phyloP scores from a whole-genome alignment of 23 tunicate genomes.

The Styela plicata region DNA sequence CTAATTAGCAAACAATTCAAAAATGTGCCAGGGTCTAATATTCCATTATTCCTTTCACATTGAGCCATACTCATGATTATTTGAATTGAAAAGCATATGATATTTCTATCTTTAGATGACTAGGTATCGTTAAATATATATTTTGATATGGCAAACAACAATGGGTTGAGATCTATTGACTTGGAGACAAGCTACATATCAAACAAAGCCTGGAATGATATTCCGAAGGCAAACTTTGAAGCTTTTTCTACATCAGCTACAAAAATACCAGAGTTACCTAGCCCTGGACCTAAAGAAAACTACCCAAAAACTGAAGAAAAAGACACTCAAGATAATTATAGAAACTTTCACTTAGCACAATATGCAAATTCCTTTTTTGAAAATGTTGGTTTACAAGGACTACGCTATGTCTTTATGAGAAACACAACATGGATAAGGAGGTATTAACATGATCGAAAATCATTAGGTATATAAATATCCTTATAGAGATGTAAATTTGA shows the following conservation, averaged over 20 bases:
- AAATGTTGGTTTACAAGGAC: slow-evolving; percentile 67
- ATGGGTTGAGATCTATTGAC: not conserved
- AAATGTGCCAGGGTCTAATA: too few species aligned
- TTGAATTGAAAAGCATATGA: too few species aligned
- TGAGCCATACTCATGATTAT: too few species aligned
- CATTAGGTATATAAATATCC: too few species aligned
- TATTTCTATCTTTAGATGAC: too few species aligned
- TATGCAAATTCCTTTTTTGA: slow-evolving; percentile 34
- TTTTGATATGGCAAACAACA: too few species aligned
- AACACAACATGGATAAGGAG: slow-evolving; percentile 38
- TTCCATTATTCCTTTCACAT: too few species aligned
- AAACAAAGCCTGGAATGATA: not conserved
- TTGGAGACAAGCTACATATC: not conserved
- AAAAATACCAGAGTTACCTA: not conserved
- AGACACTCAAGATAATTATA: not conserved
- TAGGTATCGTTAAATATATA: too few species aligned
- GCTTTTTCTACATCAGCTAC: not conserved
- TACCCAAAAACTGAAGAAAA: not conserved
- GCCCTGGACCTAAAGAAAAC: not conserved
- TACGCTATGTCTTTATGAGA: slow-evolving; percentile 65
- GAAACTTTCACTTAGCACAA: slow-evolving; percentile 26
- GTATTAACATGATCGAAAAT: too few species aligned
- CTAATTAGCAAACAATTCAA: too few species aligned
- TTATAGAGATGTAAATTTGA: too few species aligned
- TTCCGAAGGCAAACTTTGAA: not conserved